Percentiles rank a stretch among this genome's conserved stretches.
Conservation (phyloP, 2,113 vertebrate species). For the Actinemys pallida region DNA sequence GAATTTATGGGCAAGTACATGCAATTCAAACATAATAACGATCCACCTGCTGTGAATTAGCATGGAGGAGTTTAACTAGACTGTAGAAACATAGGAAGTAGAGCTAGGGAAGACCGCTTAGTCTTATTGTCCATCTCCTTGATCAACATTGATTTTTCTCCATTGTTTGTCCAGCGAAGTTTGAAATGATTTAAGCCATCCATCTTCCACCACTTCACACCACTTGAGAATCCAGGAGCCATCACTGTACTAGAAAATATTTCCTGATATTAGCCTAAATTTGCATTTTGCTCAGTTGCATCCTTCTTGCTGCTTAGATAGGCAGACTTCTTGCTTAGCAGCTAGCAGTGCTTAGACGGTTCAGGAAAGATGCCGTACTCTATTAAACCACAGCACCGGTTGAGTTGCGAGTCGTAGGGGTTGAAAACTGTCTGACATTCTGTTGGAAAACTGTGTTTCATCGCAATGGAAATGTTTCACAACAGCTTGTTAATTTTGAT, state of each 20-base stretch:
- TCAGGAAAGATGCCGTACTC: not conserved
- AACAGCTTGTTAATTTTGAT: not conserved
- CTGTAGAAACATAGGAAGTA: not conserved
- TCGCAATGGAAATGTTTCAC: not conserved
- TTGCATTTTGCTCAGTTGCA: not conserved
- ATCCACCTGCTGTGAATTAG: not conserved
- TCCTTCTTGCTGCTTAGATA: not conserved
- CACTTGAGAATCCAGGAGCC: accelerated
- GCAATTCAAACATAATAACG: not conserved
- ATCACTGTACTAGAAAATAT: not conserved
- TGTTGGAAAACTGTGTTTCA: not conserved
- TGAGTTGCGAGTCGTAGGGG: not conserved
- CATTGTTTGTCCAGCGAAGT: not conserved
- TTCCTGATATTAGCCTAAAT: not conserved
- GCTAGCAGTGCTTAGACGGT: not conserved
- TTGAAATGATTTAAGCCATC: not conserved
- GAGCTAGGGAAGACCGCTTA: not conserved
- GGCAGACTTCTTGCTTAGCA: not conserved
- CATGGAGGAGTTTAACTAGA: accelerated
- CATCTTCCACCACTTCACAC: not conserved
- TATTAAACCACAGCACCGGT: not conserved
- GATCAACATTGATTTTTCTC: accelerated
- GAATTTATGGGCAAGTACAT: not conserved
- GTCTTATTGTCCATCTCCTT: not conserved
- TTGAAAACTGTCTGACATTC: not conserved